phyloP scores from a whole-genome alignment of 2,888 invertebrate species.

The Cacoxenus indagator region DNA sequence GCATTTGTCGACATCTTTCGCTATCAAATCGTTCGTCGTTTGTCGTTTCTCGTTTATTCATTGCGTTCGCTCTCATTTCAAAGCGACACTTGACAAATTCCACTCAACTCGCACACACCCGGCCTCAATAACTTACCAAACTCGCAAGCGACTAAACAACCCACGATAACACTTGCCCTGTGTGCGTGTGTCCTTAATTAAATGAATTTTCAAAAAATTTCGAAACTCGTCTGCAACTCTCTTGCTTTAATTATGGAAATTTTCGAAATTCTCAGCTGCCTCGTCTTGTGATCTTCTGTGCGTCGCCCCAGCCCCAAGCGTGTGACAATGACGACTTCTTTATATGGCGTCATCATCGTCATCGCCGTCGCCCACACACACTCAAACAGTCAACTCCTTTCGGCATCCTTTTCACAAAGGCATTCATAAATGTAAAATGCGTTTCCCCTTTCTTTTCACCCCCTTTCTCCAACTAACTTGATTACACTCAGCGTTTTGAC shows the following conservation, averaged over 20 bases:
- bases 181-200: constrained; percentile 48
- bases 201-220: constrained; percentile 54
- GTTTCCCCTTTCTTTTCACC: not conserved
- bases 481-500: not conserved
- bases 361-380: not conserved
- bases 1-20: not conserved
- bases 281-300: not conserved
- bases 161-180: not conserved
- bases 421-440: not conserved
- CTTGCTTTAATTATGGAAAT: constrained; percentile 62
- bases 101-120: constrained; percentile 26
- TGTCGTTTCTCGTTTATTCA: not conserved
- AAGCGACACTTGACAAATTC: constrained; percentile 57
- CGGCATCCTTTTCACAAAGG: constrained; percentile 7
- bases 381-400: constrained; percentile 24
- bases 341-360: constrained; percentile 31
- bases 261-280: constrained; percentile 52
- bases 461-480: not conserved
- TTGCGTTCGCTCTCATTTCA: constrained; percentile 21
- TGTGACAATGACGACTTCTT: too few species aligned
- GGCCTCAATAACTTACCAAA: too few species aligned
- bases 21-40: not conserved
- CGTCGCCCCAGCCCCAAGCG: not conserved
- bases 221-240: constrained; percentile 62
- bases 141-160: not conserved